Percentiles rank a stretch among this genome's conserved stretches.
Evolutionary conservation across 2,888 invertebrate species (phyloP).

Genomic region (Ceramica pisi): DNA sequence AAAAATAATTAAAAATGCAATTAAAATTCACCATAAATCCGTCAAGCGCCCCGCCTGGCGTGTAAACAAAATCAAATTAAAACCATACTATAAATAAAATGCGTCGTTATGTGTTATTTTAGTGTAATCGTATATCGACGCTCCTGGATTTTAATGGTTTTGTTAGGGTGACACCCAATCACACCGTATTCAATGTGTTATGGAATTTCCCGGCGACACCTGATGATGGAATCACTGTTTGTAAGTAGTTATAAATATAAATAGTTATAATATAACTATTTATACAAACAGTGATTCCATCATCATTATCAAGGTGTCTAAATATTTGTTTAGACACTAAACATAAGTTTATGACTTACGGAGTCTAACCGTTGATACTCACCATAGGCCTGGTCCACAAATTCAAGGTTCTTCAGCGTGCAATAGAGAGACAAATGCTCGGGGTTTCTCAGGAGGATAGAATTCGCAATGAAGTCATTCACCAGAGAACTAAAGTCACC

Average conservation of each 20-base stretch:
- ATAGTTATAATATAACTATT: too few relatives aligned
- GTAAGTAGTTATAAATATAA: slow-evolving; percentile 8
- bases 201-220: slow-evolving; percentile 35
- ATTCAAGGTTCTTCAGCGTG: too few relatives aligned
- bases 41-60: slow-evolving; percentile 83
- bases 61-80: slow-evolving; percentile 81
- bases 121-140: slow-evolving; percentile 69
- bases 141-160: slow-evolving; percentile 72
- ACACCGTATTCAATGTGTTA: slow-evolving; percentile 63
- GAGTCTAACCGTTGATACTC: too few relatives aligned
- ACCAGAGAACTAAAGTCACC: too few relatives aligned
- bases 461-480: too few relatives aligned
- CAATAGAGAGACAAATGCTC: too few relatives aligned
- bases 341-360: too few relatives aligned
- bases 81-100: slow-evolving; percentile 79
- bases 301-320: too few relatives aligned
- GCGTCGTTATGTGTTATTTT: slow-evolving; percentile 77
- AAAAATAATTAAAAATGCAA: slow-evolving; percentile 90
- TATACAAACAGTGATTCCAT: too few relatives aligned
- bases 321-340: too few relatives aligned
- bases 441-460: too few relatives aligned
- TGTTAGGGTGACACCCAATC: slow-evolving; percentile 62
- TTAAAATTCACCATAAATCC: slow-evolving; percentile 88
- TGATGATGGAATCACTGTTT: slow-evolving; percentile 29
- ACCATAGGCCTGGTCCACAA: too few relatives aligned